Evolutionary conservation across 2,113 vertebrate species (phyloP), one percentile per base, ranked within the genome.

Genomic region (Mystacornis crossleyi): DNA sequence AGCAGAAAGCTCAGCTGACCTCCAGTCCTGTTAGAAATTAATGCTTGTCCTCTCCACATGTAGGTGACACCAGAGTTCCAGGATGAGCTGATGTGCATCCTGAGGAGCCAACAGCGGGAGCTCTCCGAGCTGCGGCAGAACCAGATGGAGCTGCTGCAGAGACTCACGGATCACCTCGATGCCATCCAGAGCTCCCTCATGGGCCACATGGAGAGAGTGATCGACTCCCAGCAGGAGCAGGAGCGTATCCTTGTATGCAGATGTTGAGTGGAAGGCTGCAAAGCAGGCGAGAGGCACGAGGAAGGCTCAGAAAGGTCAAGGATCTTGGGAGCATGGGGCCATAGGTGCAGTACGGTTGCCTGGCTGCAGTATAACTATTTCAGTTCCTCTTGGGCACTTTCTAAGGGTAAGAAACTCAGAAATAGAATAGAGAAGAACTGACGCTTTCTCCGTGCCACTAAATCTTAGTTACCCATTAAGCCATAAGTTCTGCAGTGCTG

Each of bases 21-120:
- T 86, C 33, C 2, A 4, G 2, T 73, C 47, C 82, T 51, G 7
- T 73, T 57, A 24, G 57, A 51, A 69, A 31, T 38, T 18, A 70
- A 5, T 36, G 38, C 19, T 65, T 79, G 42, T 79, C 17, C 45
- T 82, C 34, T 91, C 60, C 79, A 9, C 2, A 4, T 25, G 3
- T 36, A 99, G 99, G 97, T 98, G 88, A 98, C 96, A 29, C 51
- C 97, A 1, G 99, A 99, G 79, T 97, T 98, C 48, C 98, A 98
- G 95, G 98, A 99, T 2, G 99, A 99, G 97, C 95, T 99, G 98
- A 93, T 99, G 92, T 98, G 98, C 90, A 90, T 99, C 23, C 94
- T 99, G 93, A 98, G 99, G 85, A 98, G 97, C 95, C 99, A 99
- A 66, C 99, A 99, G 98, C 99, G 98, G 90, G 99, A 99, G 95